phyloP scores from a whole-genome alignment of 2,888 invertebrate genomes.

The Sicus ferrugineus region DNA sequence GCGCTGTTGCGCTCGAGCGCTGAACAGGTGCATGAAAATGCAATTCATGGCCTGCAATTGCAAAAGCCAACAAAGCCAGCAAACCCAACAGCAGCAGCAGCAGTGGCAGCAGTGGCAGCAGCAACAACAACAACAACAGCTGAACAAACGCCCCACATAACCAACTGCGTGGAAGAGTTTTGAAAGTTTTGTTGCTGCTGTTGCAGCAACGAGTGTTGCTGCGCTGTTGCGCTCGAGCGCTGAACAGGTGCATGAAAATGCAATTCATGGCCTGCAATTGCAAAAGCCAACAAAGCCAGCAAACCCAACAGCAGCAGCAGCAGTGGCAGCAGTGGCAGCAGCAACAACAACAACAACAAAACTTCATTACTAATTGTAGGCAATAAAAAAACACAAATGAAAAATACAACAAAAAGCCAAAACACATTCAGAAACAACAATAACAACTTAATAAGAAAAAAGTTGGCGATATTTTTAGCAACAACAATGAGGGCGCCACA shows the following conservation, averaged over 20 bases:
- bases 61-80: not conserved
- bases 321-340: not conserved
- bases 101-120: not conserved
- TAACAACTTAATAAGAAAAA: not conserved
- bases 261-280: slow-evolving; percentile 23
- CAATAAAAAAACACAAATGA: slow-evolving; percentile 14
- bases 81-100: not conserved
- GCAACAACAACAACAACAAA: not conserved
- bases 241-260: slow-evolving; percentile 30
- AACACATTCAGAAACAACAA: not conserved
- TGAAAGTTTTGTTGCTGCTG: not conserved
- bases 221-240: slow-evolving; percentile 11
- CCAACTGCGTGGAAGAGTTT: not conserved
- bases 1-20: slow-evolving; percentile 11
- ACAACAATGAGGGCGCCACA: slow-evolving; percentile 31
- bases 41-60: slow-evolving; percentile 23
- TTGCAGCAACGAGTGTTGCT: not conserved
- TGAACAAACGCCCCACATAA: slow-evolving; percentile 18
- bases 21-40: slow-evolving; percentile 30
- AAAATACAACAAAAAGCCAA: not conserved
- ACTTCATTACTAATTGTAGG: slow-evolving; percentile 17
- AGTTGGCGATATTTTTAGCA: slow-evolving; percentile 26
- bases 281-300: not conserved
- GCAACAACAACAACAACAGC: not conserved
- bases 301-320: not conserved